phyloP scores from a whole-genome alignment of 2,797 vertebrate species.

The Macrochelys suwanniensis region DNA sequence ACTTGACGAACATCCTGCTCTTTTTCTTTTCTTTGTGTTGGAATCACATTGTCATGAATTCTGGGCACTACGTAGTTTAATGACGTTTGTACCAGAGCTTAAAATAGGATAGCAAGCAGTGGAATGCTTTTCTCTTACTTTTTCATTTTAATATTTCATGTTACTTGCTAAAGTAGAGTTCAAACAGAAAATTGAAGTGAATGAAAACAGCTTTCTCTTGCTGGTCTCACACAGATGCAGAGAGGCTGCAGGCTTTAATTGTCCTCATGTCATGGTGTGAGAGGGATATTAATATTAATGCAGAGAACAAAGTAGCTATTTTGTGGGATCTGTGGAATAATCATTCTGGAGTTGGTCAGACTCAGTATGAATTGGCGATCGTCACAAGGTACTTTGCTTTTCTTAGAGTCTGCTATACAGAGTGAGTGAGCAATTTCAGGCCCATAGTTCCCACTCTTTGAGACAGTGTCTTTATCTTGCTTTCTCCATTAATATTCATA shows the following conservation, averaged over 20 bases:
- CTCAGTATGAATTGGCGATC: not conserved
- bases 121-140: not conserved
- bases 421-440: slow-evolving; percentile 12
- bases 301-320: not conserved
- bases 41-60: not conserved
- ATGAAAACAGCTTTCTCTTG: not conserved
- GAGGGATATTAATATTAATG: not conserved
- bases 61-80: not conserved
- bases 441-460: not conserved
- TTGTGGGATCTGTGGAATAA: not conserved
- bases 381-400: not conserved
- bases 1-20: not conserved
- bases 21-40: not conserved
- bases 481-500: not conserved
- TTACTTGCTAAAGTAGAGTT: not conserved
- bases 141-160: slow-evolving; percentile 29
- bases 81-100: not conserved
- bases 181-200: not conserved
- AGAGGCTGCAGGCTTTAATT: not conserved
- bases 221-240: not conserved
- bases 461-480: not conserved
- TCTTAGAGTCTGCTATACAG: not conserved
- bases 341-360: not conserved
- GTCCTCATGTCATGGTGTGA: not conserved
- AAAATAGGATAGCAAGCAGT: not conserved